phyloP scores from a whole-genome alignment of 2,113 vertebrate genomes.

The Oxyura jamaicensis region DNA sequence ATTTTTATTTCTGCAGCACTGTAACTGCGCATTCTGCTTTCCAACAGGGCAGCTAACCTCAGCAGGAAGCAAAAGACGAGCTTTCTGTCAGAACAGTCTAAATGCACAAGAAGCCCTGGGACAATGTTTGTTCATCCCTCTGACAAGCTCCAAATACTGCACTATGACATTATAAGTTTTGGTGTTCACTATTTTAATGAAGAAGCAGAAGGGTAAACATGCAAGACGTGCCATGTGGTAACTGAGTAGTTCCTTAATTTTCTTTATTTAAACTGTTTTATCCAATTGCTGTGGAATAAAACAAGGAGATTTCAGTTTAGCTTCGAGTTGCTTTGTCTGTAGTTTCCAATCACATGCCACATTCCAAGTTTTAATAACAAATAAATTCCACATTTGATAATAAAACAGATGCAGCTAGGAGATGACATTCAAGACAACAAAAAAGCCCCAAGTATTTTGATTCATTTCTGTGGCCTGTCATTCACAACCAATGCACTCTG shows the following conservation, averaged over 20 bases:
- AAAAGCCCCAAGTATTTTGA: not conserved
- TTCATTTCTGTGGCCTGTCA: not conserved
- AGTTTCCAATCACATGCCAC: not conserved
- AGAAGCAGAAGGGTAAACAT: not conserved
- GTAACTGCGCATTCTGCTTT: not conserved
- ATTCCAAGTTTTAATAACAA: not conserved
- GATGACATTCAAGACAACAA: not conserved
- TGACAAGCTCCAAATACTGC: not conserved
- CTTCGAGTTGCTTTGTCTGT: not conserved
- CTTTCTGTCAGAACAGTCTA: not conserved
- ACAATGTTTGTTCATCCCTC: not conserved
- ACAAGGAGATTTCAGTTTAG: not conserved
- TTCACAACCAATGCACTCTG: not conserved
- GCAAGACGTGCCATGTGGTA: not conserved
- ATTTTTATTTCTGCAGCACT: slow-evolving; percentile 5
- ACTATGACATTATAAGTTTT: not conserved
- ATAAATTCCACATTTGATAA: not conserved
- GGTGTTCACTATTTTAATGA: not conserved
- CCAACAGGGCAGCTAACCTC: not conserved
- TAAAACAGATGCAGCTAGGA: not conserved
- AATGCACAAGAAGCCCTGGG: not conserved
- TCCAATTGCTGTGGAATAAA: not conserved
- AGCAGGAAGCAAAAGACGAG: not conserved
- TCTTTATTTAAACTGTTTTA: not conserved
- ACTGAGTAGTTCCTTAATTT: not conserved